Base-by-base conservation (phyloP, 2,888 invertebrate genomes). In the Keiferia lycopersicella region DNA sequence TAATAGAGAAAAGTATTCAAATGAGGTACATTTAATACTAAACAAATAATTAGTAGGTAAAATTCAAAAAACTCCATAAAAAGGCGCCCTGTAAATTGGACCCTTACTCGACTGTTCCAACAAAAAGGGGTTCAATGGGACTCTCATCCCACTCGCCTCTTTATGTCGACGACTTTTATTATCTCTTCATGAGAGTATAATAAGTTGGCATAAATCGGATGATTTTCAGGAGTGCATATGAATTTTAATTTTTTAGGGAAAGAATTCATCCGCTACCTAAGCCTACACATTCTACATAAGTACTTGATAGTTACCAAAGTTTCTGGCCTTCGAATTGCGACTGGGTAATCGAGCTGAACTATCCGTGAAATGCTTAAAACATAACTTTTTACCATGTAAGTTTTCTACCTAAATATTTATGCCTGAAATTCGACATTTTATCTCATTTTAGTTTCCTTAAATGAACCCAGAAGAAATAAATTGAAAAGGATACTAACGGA, bases 371-470 rank as follows among this genome's bases (percentile, higher is more conserved):
- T n/a, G 1, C 12, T 14, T 0, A 41, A n/a, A 14, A 45, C 45
- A n/a, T 7, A 7, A 1, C n/a, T 3, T n/a, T n/a, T 16, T n/a
- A 6, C 0, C 7, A n/a, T 45, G 7, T 16, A 45, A 8, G 45
- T 16, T 45, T 45, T 45, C 16, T n/a, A 45, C 16, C 45, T 16
- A 11, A 18, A 51, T 20, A 51, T 18, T 7, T 16, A 50, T 20
- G 22, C 22, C 18, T 20, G 18, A 51, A 22, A 51, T 20, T 22
- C 51, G 34, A n/a, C n/a, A n/a, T 26, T 26, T 7, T 16, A 16
- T 56, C 56, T 14, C 26, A 56, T 34, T 56, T 56, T 56, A 26
- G 34, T 56, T 56, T 34, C 26, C 56, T 16, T 26, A 56, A 26
- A 34, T 16, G 26, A 30, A 56, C 26, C 56, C 26, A 34, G 16